Conservation (phyloP, 1,140 invertebrate species). For the Drosophila saltans region DNA sequence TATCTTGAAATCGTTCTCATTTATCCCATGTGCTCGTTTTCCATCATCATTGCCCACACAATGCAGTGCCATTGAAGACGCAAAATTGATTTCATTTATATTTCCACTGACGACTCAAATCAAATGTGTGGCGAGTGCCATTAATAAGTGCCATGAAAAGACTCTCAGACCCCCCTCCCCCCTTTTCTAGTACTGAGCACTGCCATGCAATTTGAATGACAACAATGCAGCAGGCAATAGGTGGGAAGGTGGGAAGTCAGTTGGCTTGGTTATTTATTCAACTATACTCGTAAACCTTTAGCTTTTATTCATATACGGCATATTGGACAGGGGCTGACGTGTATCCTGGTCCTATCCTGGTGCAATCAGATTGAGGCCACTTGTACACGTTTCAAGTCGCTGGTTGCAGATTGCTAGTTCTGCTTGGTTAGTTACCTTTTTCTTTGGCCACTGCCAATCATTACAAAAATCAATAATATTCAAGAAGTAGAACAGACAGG, state of each 20-base stretch:
- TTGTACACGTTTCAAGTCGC: slow-evolving; percentile 48
- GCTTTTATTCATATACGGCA: slow-evolving; percentile 5
- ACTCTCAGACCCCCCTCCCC: background rate
- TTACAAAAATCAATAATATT: slow-evolving; percentile 60
- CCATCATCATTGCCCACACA: slow-evolving; percentile 21
- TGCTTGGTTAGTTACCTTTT: slow-evolving; percentile 17
- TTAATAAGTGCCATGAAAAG: slow-evolving; percentile 32
- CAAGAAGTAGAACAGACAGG: slow-evolving; percentile 34
- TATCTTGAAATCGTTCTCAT: background rate
- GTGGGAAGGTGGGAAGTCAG: too few species aligned
- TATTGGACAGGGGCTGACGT: background rate
- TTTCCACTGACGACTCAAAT: slow-evolving; percentile 10
- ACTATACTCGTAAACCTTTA: background rate
- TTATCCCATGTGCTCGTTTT: slow-evolving; percentile 12
- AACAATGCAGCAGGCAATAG: slow-evolving; percentile 39
- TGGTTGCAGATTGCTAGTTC: slow-evolving; percentile 15
- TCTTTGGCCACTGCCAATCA: slow-evolving; percentile 45
- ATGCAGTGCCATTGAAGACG: slow-evolving; percentile 30
- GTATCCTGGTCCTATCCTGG: background rate
- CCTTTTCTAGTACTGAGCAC: background rate
- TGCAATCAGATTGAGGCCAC: slow-evolving; percentile 39
- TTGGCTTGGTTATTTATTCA: slow-evolving; percentile 1
- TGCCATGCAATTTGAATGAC: slow-evolving; percentile 47
- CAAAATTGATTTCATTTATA: slow-evolving; percentile 50
- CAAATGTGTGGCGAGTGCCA: slow-evolving; percentile 15